Conservation (phyloP, 2,113 vertebrate genomes). For the Illadopsis cleaveri region DNA sequence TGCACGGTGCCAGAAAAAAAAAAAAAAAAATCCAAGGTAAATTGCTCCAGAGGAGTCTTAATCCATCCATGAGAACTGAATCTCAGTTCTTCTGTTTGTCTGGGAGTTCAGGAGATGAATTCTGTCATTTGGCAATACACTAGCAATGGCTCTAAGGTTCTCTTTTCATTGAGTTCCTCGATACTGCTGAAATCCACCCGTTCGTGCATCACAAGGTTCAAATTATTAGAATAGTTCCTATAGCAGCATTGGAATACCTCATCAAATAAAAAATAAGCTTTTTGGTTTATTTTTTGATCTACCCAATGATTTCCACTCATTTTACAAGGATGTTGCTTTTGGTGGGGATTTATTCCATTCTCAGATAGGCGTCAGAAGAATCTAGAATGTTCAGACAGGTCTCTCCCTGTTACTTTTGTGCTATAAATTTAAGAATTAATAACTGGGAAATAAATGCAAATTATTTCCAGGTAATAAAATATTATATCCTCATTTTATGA, state of each 20-base stretch:
- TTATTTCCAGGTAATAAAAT: conserved; percentile 12
- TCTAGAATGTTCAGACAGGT: not conserved
- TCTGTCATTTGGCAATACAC: not conserved
- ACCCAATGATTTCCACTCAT: not conserved
- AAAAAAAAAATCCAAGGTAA: not conserved
- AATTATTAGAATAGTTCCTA: not conserved
- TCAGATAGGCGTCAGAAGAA: not conserved
- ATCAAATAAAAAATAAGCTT: not conserved
- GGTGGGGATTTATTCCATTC: not conserved
- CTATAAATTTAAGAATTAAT: not conserved
- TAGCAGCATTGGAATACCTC: not conserved
- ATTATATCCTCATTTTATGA: not conserved
- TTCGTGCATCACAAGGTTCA: not conserved
- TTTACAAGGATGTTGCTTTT: not conserved
- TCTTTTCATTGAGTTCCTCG: not conserved
- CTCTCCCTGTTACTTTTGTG: not conserved
- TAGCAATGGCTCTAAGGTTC: not conserved
- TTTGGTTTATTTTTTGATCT: not conserved
- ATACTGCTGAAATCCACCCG: not conserved
- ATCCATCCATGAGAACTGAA: not conserved
- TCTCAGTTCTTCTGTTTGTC: not conserved
- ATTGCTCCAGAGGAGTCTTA: not conserved
- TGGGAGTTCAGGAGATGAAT: not conserved
- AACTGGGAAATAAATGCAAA: conserved; percentile 2
- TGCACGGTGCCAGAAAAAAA: not conserved